Evolutionary conservation across 2,113 vertebrate species (phyloP).

Genomic region (Triplophysa tibetana): DNA sequence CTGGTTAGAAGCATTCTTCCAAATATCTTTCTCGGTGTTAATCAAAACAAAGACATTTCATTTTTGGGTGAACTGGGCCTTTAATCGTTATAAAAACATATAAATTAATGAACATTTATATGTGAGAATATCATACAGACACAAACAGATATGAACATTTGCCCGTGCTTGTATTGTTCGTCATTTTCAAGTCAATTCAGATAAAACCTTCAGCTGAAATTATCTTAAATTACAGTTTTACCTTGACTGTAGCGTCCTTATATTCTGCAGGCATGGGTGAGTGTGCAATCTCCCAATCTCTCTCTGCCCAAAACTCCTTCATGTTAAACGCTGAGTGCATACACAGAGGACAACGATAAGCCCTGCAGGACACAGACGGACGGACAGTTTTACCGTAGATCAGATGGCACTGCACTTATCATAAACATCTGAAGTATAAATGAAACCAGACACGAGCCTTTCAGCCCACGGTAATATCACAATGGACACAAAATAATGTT

Average conservation of each 20-base stretch:
- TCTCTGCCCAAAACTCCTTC: conserved; percentile 82
- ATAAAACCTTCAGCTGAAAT: neutral
- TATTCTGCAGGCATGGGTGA: conserved; percentile 92
- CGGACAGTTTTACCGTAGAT: neutral
- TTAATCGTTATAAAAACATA: too few relatives aligned
- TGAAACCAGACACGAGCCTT: neutral
- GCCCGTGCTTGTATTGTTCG: neutral
- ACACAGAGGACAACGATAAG: conserved; percentile 90
- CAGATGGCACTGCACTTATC: neutral
- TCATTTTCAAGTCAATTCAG: neutral
- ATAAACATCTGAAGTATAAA: neutral
- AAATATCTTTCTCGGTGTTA: too few relatives aligned
- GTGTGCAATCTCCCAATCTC: conserved; percentile 85
- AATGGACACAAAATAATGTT: neutral
- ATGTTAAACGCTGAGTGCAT: conserved; percentile 89
- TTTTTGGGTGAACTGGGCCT: too few relatives aligned
- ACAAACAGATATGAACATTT: neutral
- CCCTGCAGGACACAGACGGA: conserved; percentile 65
- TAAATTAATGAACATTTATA: neutral
- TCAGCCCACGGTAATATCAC: neutral
- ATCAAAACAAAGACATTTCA: too few relatives aligned
- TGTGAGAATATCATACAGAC: neutral
- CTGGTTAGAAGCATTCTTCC: too few relatives aligned
- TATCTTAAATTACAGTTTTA: conserved; percentile 48
- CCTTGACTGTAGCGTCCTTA: conserved; percentile 85